Evolutionary conservation across 2,888 invertebrate genomes (phyloP).

Genomic region (Perdita meconis): DNA sequence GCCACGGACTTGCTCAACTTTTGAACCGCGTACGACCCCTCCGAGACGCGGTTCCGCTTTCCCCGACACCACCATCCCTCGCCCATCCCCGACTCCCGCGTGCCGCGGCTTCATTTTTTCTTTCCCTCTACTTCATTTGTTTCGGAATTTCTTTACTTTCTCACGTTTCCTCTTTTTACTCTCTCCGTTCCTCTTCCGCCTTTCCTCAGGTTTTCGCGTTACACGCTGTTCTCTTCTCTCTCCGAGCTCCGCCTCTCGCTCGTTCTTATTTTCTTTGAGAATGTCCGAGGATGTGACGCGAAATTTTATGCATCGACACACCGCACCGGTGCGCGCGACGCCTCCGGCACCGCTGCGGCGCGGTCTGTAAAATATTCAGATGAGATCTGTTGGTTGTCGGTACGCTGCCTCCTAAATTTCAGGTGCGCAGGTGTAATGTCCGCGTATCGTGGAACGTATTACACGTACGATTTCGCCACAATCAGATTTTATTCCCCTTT

Average conservation of each 20-base stretch:
- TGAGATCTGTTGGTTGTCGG: conserved; percentile 64
- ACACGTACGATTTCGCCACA: conserved; percentile 42
- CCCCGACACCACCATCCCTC: neutral
- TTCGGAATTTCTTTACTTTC: conserved; percentile 1
- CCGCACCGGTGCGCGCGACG: conserved; percentile 48
- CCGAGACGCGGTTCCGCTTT: conserved; percentile 25
- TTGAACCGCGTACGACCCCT: conserved; percentile 36
- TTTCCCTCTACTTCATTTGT: conserved; percentile 5
- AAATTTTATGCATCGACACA: conserved; percentile 71
- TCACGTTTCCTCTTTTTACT: neutral
- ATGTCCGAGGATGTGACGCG: conserved; percentile 66
- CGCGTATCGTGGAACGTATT: conserved; percentile 47
- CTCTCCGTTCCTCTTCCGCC: neutral
- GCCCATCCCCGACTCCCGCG: neutral
- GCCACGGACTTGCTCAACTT: conserved; percentile 50
- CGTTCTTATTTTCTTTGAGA: conserved; percentile 39
- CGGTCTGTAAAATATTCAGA: conserved; percentile 70
- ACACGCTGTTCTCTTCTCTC: neutral
- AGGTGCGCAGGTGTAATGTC: conserved; percentile 46
- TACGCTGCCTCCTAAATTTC: conserved; percentile 53
- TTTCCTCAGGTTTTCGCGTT: neutral
- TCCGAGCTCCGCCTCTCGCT: neutral
- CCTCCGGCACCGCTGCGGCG: conserved; percentile 53
- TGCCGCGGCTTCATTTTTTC: neutral
- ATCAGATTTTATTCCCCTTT: conserved; percentile 37